Base-by-base conservation (phyloP, 2,113 vertebrate species). In the Halichoeres trimaculatus region DNA sequence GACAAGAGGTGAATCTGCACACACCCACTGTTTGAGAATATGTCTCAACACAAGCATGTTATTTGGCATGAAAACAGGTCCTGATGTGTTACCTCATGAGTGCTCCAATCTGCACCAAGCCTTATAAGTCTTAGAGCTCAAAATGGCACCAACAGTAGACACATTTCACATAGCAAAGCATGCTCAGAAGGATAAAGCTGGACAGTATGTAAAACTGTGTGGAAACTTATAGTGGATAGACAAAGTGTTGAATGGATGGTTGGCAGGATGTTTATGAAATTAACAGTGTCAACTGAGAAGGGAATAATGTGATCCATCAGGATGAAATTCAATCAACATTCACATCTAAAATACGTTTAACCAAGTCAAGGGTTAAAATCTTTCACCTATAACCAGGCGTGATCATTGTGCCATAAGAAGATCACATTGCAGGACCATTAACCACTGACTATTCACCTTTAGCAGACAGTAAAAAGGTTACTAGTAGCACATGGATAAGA, bases 1-100 rank as follows among this genome's bases (percentile, higher is more conserved):
- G 78, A 82, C 47, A 74, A 82, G 81, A 85, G 70, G 53, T 70
- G 55, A 56, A 52, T 68, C 26, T 23, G 72, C 55, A 58, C 36
- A 45, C 64, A 40, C 63, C 67, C 52, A 82, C 80, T 84, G 66
- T 68, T 69, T 19, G 0, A 45, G 71, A 63, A 72, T 40, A 53
- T 76, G 26, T 77, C 63, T 63, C 20, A 52, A 48, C 54, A 57
- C 54, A 54, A 71, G 55, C 67, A 67, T 66, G 30, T 83, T 72
- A 77, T 76, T 82, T 56, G 65, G 24, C 34, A 22, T 45, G 53
- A 61, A 72, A 78, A 71, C 52, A 30, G 16, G 61, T 57, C 48
- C 38, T 17, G 24, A 70, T 34, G 63, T 10, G 35, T 73, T 54
- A 68, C 30, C 55, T 76, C 70, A 81, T 40, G 30, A 24, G 69